Evolutionary conservation across 2,797 vertebrate genomes (phyloP), one percentile per base, ranked within the genome.

Genomic region (Microcaecilia unicolor): DNA sequence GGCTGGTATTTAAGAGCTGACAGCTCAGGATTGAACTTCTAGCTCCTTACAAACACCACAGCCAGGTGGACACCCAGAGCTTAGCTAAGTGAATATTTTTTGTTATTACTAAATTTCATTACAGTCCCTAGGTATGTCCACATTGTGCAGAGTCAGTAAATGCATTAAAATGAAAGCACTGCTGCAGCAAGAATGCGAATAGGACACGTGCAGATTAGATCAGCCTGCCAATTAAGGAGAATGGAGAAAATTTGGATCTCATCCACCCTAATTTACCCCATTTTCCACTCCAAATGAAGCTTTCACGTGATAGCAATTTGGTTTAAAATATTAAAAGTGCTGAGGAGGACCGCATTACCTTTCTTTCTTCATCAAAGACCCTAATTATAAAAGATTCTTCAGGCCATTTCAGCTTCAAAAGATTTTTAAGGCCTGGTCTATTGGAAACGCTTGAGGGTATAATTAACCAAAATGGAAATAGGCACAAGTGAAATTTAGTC

Each of bases 381-480:
- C 49, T 79, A 78, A 76, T 80, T 82, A 29, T 61, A 61, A 75
- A 76, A 71, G 54, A 50, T 73, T 58, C 55, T 58, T 69, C 54
- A 73, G 82, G 69, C 81, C 62, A 60, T 64, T 62, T 67, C 61
- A 70, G 79, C 75, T 78, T 85, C 81, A 82, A 78, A 84, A 76
- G 78, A 73, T 61, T 75, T 82, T 83, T 64, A 71, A 66, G 81
- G 70, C 72, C 80, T 68, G 61, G 70, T 67, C 78, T 81, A 58
- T 80, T 84, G 48, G 60, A 82, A 80, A n/a, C 80, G 75, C 86
- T 87, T 81, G 57, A 60, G 81, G 81, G 74, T 85, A 74, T 91
- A 88, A 94, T 86, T 83, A 84, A 61, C 72, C 53, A 64, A 78
- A 69, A 78, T 76, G 76, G 83, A 86, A 82, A 78, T 76, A 63